Base-by-base conservation (phyloP, 2,888 invertebrate species). In the Rhyacophila evoluta region DNA sequence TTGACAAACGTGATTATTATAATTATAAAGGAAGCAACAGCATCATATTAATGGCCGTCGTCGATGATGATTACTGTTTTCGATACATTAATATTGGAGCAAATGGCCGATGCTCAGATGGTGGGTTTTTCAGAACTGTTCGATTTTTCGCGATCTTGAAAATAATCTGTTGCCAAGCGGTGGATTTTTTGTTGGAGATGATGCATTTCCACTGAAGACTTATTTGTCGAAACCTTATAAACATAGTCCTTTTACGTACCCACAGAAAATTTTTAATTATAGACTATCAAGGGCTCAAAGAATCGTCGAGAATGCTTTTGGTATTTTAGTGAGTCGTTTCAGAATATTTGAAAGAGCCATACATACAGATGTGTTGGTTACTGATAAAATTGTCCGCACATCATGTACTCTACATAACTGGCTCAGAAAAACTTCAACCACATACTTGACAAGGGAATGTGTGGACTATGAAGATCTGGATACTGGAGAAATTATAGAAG, bases 21-120 rank as follows among this genome's bases (percentile, higher is more conserved):
- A n/a, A n/a, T 33, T 83, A 84, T 81, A 84, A 84, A 82, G 77
- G 81, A 74, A 33, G 25, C 10, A 82, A 83, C 68, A 83, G 83
- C 67, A 81, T 83, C 29, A 83, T 84, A 15, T 80, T 84, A 37
- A 74, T 84, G 75, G 84, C 83, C 38, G 38, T 83, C 36, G 83
- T 83, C 33, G 83, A 83, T 78, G 81, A 79, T 67, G 77, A 83
- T 38, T 83, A 83, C 71, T 70, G 78, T 67, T 83, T 83, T 81
- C 67, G 80, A 19, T 81, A 81, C 71, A 69, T 72, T 39, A 80
- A 83, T 79, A 78, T 83, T 15, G 84, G 83, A 4, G 80, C 82
- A 39, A 83, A 83, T 73, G 83, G 82, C 41, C 77, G 82, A 33
- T 33, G 29, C 6, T 33, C 29, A 6, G 29, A 33, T 33, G 29